Evolutionary conservation across 2,888 invertebrate species (phyloP).

Genomic region (Cosmopolites sordidus): DNA sequence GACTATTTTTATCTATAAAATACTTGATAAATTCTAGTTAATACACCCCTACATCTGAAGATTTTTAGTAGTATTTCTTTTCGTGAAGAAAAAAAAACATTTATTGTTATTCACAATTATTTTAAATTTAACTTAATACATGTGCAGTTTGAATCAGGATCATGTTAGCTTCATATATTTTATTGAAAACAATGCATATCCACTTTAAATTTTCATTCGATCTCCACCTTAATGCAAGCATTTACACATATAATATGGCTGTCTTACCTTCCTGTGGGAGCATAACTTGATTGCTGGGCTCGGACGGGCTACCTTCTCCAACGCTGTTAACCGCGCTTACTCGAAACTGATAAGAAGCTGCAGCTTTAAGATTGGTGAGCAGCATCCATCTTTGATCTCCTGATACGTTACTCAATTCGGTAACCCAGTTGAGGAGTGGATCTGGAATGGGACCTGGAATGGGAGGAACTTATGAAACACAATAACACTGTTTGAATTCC

Average conservation of each 20-base stretch:
- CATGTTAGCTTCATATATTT: too few relatives aligned
- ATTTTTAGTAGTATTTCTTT: too few relatives aligned
- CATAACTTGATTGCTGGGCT: slow-evolving; percentile 82
- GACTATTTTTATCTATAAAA: too few relatives aligned
- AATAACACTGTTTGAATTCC: slow-evolving; percentile 34
- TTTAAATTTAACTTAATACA: too few relatives aligned
- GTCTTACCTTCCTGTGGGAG: slow-evolving; percentile 94
- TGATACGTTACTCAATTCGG: slow-evolving; percentile 81
- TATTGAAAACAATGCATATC: too few relatives aligned
- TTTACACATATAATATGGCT: neutral
- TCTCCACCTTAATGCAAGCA: too few relatives aligned
- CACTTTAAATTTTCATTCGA: too few relatives aligned
- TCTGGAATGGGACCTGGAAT: slow-evolving; percentile 79
- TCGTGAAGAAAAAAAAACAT: too few relatives aligned
- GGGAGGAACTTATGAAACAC: slow-evolving; percentile 47
- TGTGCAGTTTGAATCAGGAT: too few relatives aligned
- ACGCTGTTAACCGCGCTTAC: slow-evolving; percentile 96
- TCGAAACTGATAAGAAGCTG: slow-evolving; percentile 92
- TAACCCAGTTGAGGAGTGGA: slow-evolving; percentile 82
- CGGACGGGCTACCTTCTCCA: slow-evolving; percentile 89
- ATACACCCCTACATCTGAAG: too few relatives aligned
- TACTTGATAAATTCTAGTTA: too few relatives aligned
- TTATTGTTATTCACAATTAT: too few relatives aligned
- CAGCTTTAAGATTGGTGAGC: slow-evolving; percentile 84
- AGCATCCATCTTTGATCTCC: slow-evolving; percentile 73